Conservation (phyloP, 2,113 vertebrate species). For the Corythaeola cristata region DNA sequence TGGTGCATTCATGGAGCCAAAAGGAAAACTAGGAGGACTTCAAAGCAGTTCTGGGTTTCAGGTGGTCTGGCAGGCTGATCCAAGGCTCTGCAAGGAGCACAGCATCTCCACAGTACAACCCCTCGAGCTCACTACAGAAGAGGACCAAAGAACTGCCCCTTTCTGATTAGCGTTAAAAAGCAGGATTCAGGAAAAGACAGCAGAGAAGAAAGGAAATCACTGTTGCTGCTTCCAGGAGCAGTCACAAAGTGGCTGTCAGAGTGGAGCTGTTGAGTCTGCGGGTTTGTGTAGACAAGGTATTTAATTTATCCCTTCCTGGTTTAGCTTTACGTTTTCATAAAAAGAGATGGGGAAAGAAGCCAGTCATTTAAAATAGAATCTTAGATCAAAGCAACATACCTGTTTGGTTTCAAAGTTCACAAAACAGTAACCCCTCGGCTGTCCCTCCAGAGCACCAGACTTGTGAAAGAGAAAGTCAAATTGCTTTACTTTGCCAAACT, state of each 20-base stretch:
- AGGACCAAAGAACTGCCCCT: background rate
- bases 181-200: background rate
- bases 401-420: slow-evolving; percentile 98
- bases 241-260: background rate
- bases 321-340: background rate
- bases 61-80: background rate
- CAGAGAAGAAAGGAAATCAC: background rate
- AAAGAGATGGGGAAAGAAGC: background rate
- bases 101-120: background rate
- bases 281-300: background rate
- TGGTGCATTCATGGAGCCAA: background rate
- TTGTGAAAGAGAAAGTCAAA: slow-evolving; percentile 99
- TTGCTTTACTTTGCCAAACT: slow-evolving; percentile 95
- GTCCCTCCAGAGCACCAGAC: slow-evolving; percentile 94
- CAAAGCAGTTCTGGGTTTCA: background rate
- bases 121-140: background rate
- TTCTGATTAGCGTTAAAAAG: background rate
- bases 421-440: slow-evolving; percentile 96
- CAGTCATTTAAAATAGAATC: background rate
- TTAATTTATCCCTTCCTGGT: background rate
- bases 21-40: background rate
- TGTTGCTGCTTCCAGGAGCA: background rate
- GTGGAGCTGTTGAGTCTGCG: background rate
- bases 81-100: background rate
- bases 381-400: slow-evolving; percentile 64